A percentile compares a stretch with the other conserved stretches of the same genome.
phyloP scores from a whole-genome alignment of 2,888 invertebrate species.

The Drosophila paucipuncta region DNA sequence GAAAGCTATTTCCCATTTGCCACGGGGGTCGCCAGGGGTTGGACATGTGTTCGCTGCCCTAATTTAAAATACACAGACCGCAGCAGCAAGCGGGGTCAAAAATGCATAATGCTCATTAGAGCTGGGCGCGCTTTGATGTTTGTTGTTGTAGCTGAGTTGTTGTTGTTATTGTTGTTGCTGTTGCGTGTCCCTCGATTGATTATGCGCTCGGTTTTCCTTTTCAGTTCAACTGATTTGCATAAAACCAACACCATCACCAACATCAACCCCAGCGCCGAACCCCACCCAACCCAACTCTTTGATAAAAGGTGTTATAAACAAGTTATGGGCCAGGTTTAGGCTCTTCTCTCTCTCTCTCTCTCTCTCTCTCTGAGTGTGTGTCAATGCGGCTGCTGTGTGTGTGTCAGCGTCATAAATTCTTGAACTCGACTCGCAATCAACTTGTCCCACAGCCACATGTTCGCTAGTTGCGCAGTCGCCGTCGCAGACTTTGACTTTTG shows the following conservation, averaged over 20 bases:
- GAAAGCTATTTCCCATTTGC: slow-evolving; percentile 63
- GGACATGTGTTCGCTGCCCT: slow-evolving; percentile 42
- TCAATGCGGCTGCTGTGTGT: slow-evolving; percentile 3
- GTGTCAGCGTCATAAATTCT: slow-evolving; percentile 65
- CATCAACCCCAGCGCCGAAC: not conserved
- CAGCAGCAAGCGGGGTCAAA: slow-evolving; percentile 53
- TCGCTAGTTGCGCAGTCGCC: slow-evolving; percentile 56
- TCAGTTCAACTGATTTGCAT: slow-evolving; percentile 70
- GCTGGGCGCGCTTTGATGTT: slow-evolving; percentile 69
- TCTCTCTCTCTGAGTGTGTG: not conserved
- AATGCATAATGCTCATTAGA: slow-evolving; percentile 74
- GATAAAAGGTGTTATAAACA: slow-evolving; percentile 47
- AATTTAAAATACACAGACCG: slow-evolving; percentile 31
- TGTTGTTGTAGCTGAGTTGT: not conserved
- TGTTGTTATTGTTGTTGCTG: not conserved
- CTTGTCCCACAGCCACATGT: slow-evolving; percentile 42
- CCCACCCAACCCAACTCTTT: not conserved
- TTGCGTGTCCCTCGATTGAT: slow-evolving; percentile 20
- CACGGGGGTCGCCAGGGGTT: slow-evolving; percentile 18
- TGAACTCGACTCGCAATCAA: slow-evolving; percentile 33
- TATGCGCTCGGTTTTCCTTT: slow-evolving; percentile 51
- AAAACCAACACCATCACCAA: slow-evolving; percentile 3
- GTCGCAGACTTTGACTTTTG: slow-evolving; percentile 27
- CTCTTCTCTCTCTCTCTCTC: slow-evolving; percentile 2
- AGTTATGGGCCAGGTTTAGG: slow-evolving; percentile 35